Evolutionary conservation across 1,140 invertebrate genomes (phyloP).

Genomic region (Micrasema minimum): DNA sequence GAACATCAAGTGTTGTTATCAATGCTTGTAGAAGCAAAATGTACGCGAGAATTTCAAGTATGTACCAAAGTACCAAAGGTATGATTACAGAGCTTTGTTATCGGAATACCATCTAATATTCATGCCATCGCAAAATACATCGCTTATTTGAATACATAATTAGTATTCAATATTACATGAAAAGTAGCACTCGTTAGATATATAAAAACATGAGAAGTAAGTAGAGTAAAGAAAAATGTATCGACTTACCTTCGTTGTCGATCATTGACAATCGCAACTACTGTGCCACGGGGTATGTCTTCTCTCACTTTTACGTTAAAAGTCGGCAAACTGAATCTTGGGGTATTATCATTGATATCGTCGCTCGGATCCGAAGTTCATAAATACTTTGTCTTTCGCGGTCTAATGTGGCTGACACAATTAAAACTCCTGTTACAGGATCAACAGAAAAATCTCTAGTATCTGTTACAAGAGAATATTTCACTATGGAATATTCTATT

Average conservation of each 20-base stretch:
- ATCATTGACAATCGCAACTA: conserved; percentile 89
- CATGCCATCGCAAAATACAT: too few relatives aligned
- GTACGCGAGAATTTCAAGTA: neutral
- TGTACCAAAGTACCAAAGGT: neutral
- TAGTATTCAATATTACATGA: too few relatives aligned
- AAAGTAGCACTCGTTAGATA: too few relatives aligned
- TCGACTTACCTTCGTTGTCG: conserved; percentile 82
- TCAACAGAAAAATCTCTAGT: conserved; percentile 87
- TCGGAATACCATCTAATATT: too few relatives aligned
- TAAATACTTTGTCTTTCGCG: conserved; percentile 86
- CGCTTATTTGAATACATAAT: too few relatives aligned
- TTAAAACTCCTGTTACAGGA: conserved; percentile 78
- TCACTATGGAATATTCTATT: conserved; percentile 82
- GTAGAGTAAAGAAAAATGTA: too few relatives aligned
- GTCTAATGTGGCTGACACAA: conserved; percentile 80
- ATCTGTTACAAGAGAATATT: conserved; percentile 83
- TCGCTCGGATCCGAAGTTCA: conserved; percentile 86
- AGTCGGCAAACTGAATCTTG: conserved; percentile 78
- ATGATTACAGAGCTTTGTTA: too few relatives aligned
- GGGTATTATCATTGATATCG: conserved; percentile 93
- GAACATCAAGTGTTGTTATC: neutral
- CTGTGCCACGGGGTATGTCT: conserved; percentile 88
- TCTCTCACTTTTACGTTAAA: conserved; percentile 89
- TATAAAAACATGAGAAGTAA: too few relatives aligned
- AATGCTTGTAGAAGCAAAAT: neutral